Percentiles rank a stretch among this genome's conserved stretches.
Conservation (phyloP, 2,113 vertebrate genomes). For the Bothrops jararaca region DNA sequence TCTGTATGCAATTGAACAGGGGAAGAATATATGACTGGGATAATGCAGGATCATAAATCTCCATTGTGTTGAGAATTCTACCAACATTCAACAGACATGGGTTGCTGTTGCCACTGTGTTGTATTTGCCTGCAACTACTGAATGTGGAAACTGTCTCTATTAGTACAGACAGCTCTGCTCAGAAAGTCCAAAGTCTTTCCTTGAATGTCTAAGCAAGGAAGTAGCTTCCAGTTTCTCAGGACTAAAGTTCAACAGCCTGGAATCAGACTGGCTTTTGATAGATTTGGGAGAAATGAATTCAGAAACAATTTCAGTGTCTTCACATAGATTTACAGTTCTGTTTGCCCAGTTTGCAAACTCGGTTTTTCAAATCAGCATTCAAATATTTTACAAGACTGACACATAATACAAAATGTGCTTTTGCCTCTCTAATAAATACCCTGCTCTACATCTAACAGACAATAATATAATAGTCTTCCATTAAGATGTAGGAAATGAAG, state of each 20-base stretch:
- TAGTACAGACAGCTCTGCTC: not conserved
- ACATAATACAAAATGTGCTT: not conserved
- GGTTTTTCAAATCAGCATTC: not conserved
- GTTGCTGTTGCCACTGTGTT: not conserved
- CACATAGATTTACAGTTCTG: not conserved
- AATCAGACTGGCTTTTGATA: not conserved
- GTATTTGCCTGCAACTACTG: not conserved
- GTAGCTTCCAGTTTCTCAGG: not conserved
- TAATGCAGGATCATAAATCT: not conserved
- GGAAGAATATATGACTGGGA: not conserved
- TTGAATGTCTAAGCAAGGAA: not conserved
- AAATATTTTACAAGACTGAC: constrained; percentile 5
- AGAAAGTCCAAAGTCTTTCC: not conserved
- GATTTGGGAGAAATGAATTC: not conserved
- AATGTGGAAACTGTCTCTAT: not conserved
- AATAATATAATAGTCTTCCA: not conserved
- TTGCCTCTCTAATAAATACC: constrained; percentile 7
- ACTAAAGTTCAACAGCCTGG: not conserved
- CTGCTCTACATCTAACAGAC: constrained; percentile 13
- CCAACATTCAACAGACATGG: not conserved
- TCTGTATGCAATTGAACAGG: not conserved
- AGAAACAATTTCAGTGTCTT: not conserved
- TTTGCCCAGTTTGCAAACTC: constrained; percentile 5
- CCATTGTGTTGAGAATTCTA: not conserved
- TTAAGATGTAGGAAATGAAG: not conserved